Base-by-base conservation (phyloP, 2,888 invertebrate species). In the Pristionchus mayeri region DNA sequence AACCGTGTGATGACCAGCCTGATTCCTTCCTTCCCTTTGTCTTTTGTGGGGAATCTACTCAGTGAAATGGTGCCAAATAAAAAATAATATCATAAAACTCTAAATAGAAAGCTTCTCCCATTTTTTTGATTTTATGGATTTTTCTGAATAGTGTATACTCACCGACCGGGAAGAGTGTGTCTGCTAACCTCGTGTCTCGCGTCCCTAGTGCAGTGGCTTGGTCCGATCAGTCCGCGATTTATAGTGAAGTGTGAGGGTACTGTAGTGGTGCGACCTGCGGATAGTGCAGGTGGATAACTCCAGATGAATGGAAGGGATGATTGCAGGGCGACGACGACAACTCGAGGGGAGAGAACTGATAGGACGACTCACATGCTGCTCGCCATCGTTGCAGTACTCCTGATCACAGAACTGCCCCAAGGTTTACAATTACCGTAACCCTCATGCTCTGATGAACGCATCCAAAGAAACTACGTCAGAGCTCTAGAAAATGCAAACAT, bases 331-430 rank as follows among this genome's bases (percentile, higher is more conserved):
- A 78, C 50, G 30, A 30, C 76, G 4, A 80, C 80, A 2, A 80
- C 80, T n/a, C 85, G 89, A 18, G 89, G 89, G 16, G 90, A 90
- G 57, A 85, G 90, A 48, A 88, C 90, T 3, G 93, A 94, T 88
- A 90, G 94, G 24, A 94, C 94, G 0, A 94, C 94, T 0, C 92
- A 93, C 50, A 94, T 94, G 94, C 89, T 94, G 48, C 89, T 94
- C 54, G 93, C 94, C 2, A 93, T 94, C 40, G 93, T 94, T 3
- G 92, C 93, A 3, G 92, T 94, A 7, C 94, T 94, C 88, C 90
- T 94, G 52, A 84, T 94, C 78, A 94, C 94, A 0, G 94, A 94
- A 86, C 88, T 94, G 60, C 94, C 94, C 2, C 94, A 94, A 86
- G 94, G 91, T 60, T n/a, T 44, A 3, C 34, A 21, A 34, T 67